Conservation (phyloP, 2,888 invertebrate genomes). For the Epinotia ramella region DNA sequence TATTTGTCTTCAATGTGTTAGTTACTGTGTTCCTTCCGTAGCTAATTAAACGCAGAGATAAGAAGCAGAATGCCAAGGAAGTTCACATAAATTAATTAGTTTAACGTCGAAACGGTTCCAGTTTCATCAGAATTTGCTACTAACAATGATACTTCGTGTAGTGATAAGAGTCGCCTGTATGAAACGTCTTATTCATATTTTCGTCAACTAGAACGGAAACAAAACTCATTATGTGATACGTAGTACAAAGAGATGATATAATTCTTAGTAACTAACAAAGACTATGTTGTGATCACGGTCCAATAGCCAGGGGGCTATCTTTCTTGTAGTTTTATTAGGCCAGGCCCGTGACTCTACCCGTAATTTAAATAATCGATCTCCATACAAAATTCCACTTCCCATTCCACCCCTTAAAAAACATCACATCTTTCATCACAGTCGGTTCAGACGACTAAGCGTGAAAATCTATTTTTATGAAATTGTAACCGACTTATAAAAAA, state of each 20-base stretch:
- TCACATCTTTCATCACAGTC: no score
- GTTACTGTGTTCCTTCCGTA: not conserved
- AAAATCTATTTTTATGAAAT: no score
- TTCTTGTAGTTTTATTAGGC: not conserved
- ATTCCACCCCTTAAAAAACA: no score
- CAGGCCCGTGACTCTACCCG: not conserved
- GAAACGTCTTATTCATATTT: not conserved
- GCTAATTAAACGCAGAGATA: conserved; percentile 5
- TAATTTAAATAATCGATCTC: no score
- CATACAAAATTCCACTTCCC: no score
- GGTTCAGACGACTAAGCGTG: no score
- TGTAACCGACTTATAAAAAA: no score
- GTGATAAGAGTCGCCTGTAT: not conserved
- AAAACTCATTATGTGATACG: not conserved
- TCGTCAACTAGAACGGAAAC: not conserved
- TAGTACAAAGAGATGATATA: not conserved
- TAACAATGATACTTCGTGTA: conserved; percentile 13
- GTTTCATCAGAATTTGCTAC: conserved; percentile 12
- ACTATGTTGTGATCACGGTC: not conserved
- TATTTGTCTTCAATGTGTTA: no score
- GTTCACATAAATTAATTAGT: conserved; percentile 2
- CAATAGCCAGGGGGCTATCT: not conserved
- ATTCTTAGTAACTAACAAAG: not conserved
- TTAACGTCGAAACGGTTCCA: not conserved
- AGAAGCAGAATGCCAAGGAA: not conserved